phyloP scores from a whole-genome alignment of 2,797 vertebrate genomes.

The Serranus cabrilla region DNA sequence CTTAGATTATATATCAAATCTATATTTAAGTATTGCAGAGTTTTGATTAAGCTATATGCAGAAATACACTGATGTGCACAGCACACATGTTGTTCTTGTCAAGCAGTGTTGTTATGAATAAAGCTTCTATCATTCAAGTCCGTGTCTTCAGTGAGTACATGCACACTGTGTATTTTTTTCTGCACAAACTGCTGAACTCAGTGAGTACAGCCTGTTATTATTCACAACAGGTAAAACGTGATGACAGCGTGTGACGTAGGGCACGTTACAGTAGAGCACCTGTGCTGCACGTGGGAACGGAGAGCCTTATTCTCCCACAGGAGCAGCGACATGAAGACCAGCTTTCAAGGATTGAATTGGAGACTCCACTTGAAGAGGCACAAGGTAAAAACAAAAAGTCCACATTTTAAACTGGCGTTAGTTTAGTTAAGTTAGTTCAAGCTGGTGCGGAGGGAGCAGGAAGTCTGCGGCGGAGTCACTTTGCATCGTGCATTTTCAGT shows the following conservation, averaged over 20 bases:
- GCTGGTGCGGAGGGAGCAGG: background rate
- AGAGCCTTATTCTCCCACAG: slow-evolving; percentile 10
- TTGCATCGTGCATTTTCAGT: too few relatives aligned
- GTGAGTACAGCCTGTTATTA: slow-evolving; percentile 10
- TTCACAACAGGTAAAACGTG: slow-evolving; percentile 51
- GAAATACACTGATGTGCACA: slow-evolving; percentile 74
- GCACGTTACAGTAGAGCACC: slow-evolving; percentile 49
- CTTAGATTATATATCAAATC: slow-evolving; percentile 55
- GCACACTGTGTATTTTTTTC: too few relatives aligned
- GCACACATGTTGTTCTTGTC: slow-evolving; percentile 59
- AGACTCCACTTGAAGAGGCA: slow-evolving; percentile 12
- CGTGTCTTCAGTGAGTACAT: background rate
- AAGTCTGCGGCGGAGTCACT: background rate
- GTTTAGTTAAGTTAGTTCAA: background rate
- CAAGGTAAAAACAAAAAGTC: slow-evolving; percentile 37
- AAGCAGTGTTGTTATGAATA: slow-evolving; percentile 75
- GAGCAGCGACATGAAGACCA: slow-evolving; percentile 28
- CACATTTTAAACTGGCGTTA: rapidly evolving
- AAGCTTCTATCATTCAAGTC: slow-evolving; percentile 69
- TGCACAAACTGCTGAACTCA: slow-evolving; percentile 28
- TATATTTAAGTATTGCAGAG: slow-evolving; percentile 75
- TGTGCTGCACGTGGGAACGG: slow-evolving; percentile 44
- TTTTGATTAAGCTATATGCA: slow-evolving; percentile 68
- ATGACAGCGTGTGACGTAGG: slow-evolving; percentile 48
- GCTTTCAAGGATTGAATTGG: background rate